Conservation (phyloP, 2,888 invertebrate genomes). For the Euphydryas editha region DNA sequence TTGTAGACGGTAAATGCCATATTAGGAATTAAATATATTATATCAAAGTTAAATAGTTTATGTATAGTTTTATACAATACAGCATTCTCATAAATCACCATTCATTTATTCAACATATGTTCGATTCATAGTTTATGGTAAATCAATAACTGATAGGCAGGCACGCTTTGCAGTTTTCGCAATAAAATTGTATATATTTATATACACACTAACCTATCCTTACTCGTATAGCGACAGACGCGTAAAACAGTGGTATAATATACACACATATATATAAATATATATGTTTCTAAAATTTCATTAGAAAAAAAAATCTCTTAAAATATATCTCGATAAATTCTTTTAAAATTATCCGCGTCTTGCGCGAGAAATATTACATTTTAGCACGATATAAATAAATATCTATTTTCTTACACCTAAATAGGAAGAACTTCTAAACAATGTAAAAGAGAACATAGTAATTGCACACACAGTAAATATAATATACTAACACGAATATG, state of each 20-base stretch:
- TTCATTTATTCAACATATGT: constrained; percentile 46
- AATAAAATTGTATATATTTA: constrained; percentile 53
- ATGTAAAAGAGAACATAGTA: constrained; percentile 73
- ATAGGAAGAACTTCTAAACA: constrained; percentile 75
- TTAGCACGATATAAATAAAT: constrained; percentile 75
- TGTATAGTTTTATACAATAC: constrained; percentile 53
- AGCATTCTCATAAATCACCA: constrained; percentile 56
- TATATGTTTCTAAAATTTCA: constrained; percentile 70
- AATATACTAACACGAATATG: constrained; percentile 63
- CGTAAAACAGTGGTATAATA: constrained; percentile 69
- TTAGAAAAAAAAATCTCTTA: constrained; percentile 82
- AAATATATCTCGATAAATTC: constrained; percentile 78
- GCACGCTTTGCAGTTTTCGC: constrained; percentile 62
- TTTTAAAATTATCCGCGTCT: constrained; percentile 61
- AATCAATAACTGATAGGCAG: constrained; percentile 64
- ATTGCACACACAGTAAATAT: constrained; percentile 73
- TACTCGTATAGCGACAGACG: constrained; percentile 75
- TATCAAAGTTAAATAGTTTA: constrained; percentile 64
- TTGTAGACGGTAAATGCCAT: constrained; percentile 82
- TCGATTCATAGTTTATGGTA: constrained; percentile 64
- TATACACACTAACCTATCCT: constrained; percentile 58
- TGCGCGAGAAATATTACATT: constrained; percentile 66
- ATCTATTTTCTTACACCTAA: constrained; percentile 70
- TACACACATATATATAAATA: no score
- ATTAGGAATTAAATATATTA: constrained; percentile 77